phyloP scores from a whole-genome alignment of 2,113 vertebrate species.

The Malurus alboscapulatus region DNA sequence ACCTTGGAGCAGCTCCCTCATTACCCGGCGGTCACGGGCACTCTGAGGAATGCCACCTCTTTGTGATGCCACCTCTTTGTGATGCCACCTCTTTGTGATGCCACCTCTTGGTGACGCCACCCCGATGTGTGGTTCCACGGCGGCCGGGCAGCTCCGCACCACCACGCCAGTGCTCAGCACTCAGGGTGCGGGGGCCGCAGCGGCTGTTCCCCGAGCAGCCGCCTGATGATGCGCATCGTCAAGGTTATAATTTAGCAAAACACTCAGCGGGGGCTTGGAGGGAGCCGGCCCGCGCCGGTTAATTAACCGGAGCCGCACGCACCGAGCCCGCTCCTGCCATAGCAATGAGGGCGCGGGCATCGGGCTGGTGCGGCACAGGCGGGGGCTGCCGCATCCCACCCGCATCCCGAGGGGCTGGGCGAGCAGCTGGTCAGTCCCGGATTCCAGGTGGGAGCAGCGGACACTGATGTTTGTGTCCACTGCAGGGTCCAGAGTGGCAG shows the following conservation, averaged over 20 bases:
- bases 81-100: neutral
- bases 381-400: accelerated
- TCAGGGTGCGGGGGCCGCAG: accelerated
- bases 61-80: accelerated
- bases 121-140: accelerated
- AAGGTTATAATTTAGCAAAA: constrained; percentile 48
- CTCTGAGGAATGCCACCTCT: neutral
- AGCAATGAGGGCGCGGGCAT: neutral
- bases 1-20: accelerated
- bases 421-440: neutral
- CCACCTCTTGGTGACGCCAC: accelerated
- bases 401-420: accelerated
- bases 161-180: accelerated
- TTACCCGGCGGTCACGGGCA: accelerated
- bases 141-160: neutral
- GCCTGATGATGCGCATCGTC: constrained; percentile 4
- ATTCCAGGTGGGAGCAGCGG: neutral
- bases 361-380: accelerated
- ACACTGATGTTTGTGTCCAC: neutral
- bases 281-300: neutral
- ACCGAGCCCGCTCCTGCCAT: neutral
- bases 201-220: neutral
- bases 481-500: neutral
- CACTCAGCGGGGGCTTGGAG: constrained; percentile 9
- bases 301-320: constrained; percentile 2